Evolutionary conservation across 2,888 invertebrate genomes (phyloP).

Genomic region (Polydrusus tereticollis): DNA sequence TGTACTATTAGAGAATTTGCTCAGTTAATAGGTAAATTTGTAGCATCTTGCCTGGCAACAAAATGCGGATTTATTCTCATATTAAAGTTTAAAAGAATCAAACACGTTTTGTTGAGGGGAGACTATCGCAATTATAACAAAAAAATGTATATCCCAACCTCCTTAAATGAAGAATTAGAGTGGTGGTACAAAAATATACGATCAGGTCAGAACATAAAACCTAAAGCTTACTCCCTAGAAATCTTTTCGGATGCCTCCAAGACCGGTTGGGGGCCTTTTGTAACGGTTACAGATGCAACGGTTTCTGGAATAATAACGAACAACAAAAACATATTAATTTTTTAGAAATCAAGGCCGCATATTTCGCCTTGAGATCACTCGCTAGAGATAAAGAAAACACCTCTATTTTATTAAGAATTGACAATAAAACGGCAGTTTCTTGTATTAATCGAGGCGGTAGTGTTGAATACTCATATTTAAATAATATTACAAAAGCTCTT

Average conservation of each 20-base stretch:
- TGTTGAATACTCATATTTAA: constrained; percentile 49
- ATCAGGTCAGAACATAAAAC: constrained; percentile 31
- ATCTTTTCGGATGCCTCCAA: constrained; percentile 54
- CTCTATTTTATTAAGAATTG: constrained; percentile 47
- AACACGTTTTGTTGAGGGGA: constrained; percentile 48
- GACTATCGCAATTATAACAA: constrained; percentile 9
- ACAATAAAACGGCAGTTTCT: constrained; percentile 40
- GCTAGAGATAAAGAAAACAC: constrained; percentile 40
- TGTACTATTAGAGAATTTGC: constrained; percentile 41
- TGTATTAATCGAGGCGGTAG: constrained; percentile 53
- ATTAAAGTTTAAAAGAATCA: constrained; percentile 47
- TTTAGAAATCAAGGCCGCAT: constrained; percentile 52
- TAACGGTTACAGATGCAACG: constrained; percentile 40
- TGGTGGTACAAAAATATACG: not conserved
- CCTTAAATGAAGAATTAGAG: not conserved
- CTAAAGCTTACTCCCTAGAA: constrained; percentile 40
- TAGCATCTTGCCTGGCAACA: constrained; percentile 54
- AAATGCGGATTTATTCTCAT: constrained; percentile 58
- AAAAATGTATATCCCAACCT: constrained; percentile 8
- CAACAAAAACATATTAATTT: constrained; percentile 46
- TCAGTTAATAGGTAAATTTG: too few relatives aligned
- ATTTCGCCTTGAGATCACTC: constrained; percentile 53
- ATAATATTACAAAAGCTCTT: constrained; percentile 51
- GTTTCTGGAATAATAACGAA: constrained; percentile 50
- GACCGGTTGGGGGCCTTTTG: constrained; percentile 52